Conservation (phyloP, 2,113 vertebrate genomes). For the Chitala chitala region DNA sequence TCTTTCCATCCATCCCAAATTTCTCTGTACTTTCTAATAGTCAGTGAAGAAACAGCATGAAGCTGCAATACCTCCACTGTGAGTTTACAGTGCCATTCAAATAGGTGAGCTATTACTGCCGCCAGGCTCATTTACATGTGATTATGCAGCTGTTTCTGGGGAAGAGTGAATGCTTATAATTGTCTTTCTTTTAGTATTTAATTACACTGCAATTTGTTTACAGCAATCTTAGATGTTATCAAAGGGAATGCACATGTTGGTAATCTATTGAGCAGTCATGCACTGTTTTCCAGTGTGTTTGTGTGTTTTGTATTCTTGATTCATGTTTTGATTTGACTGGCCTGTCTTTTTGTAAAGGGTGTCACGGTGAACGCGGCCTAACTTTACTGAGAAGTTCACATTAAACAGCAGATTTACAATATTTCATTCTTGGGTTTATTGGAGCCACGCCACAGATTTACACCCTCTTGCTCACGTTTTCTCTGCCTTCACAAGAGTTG, state of each 20-base stretch:
- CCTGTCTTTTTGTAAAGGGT: background rate
- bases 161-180: constrained; percentile 48
- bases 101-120: constrained; percentile 53
- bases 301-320: background rate
- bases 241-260: constrained; percentile 37
- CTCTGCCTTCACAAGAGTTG: constrained; percentile 30
- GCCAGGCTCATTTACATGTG: constrained; percentile 57
- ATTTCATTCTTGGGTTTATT: no score
- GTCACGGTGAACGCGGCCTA: no score
- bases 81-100: constrained; percentile 49
- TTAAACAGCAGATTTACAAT: no score
- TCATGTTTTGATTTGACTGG: no score
- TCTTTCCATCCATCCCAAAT: constrained; percentile 30
- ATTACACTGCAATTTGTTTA: constrained; percentile 56
- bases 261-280: constrained; percentile 42
- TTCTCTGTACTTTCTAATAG: constrained; percentile 46
- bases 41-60: constrained; percentile 44
- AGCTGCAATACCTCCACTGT: constrained; percentile 46
- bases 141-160: constrained; percentile 59
- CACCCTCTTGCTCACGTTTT: constrained; percentile 30
- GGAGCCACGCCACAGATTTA: no score
- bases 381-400: no score
- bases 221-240: constrained; percentile 52
- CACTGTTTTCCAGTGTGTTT: constrained; percentile 27
- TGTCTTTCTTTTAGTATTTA: constrained; percentile 60